Percentiles rank a stretch among this genome's conserved stretches.
These are phyloP conservation scores for Meghimatium bilineatum DNA, from an alignment of 2,888 invertebrate species.

Conservation along the genomic window DNA sequence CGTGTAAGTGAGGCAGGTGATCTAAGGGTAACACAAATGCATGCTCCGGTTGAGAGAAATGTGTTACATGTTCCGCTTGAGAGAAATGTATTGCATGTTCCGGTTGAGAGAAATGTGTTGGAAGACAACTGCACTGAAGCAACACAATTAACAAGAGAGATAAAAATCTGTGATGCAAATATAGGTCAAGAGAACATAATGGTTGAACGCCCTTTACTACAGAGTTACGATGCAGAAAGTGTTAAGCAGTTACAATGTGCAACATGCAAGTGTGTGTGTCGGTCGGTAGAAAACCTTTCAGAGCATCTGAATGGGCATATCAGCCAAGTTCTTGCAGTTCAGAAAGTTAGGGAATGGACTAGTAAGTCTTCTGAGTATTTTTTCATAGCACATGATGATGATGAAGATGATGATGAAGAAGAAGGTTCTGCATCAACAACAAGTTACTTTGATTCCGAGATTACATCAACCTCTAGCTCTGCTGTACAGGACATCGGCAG, in stretches of 20 bases:
- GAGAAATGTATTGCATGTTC: no score
- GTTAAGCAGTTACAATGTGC: neutral
- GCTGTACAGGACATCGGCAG: conserved; percentile 10
- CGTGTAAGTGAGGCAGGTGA: neutral
- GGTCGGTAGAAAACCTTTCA: conserved; percentile 4
- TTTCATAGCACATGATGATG: conserved; percentile 8
- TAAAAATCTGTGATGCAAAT: neutral
- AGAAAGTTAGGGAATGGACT: conserved; percentile 45
- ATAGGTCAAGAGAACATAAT: neutral
- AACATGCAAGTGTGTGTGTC: conserved; percentile 23
- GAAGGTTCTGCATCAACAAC: conserved; percentile 9
- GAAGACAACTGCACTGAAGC: neutral
- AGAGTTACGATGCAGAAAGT: neutral
- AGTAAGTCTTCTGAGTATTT: conserved; percentile 34
- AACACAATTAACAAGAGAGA: neutral
- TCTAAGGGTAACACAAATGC: neutral
- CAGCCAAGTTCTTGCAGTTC: conserved; percentile 35
- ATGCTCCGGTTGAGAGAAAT: neutral
- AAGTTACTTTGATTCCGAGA: conserved; percentile 36
- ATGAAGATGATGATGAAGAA: neutral
- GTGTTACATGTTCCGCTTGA: neutral
- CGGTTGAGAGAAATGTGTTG: neutral
- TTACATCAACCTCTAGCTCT: conserved; percentile 36
- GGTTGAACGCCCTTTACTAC: no score
- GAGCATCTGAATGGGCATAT: conserved; percentile 42